These are phyloP conservation scores for Piscicola geometra DNA, from an alignment of 2,888 invertebrate genomes.

Conservation along the genomic window DNA sequence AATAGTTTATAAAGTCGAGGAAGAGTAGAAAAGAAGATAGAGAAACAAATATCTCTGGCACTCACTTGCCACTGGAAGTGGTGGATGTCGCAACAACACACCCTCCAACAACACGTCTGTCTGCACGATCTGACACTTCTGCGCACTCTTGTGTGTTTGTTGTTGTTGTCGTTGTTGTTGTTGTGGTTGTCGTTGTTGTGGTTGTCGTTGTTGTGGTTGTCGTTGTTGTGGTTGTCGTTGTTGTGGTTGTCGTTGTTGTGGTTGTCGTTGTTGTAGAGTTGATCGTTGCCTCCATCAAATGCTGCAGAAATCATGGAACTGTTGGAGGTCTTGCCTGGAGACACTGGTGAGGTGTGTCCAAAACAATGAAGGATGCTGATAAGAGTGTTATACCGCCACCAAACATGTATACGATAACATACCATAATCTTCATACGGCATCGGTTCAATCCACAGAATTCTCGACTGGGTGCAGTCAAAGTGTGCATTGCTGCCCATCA, in stretches of 20 bases:
- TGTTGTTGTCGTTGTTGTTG: background rate
- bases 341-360: no score
- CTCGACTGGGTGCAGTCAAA: background rate
- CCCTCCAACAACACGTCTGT: slow-evolving; percentile 37
- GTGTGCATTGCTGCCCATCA: background rate
- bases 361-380: no score
- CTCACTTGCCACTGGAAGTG: slow-evolving; percentile 36
- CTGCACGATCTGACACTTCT: slow-evolving; percentile 36
- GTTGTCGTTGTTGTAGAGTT: background rate
- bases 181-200: background rate
- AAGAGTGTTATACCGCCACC: no score
- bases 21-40: no score
- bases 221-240: background rate
- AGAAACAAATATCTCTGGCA: no score
- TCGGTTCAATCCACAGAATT: background rate
- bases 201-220: background rate
- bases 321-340: background rate
- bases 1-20: no score
- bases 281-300: no score
- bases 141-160: background rate
- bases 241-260: background rate
- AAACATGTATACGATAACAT: background rate
- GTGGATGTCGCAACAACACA: slow-evolving; percentile 36
- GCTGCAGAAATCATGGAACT: background rate
- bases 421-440: background rate